Percentiles rank a stretch among this genome's conserved stretches.
phyloP scores from a whole-genome alignment of 2,797 vertebrate genomes.

The Notamacropus eugenii region DNA sequence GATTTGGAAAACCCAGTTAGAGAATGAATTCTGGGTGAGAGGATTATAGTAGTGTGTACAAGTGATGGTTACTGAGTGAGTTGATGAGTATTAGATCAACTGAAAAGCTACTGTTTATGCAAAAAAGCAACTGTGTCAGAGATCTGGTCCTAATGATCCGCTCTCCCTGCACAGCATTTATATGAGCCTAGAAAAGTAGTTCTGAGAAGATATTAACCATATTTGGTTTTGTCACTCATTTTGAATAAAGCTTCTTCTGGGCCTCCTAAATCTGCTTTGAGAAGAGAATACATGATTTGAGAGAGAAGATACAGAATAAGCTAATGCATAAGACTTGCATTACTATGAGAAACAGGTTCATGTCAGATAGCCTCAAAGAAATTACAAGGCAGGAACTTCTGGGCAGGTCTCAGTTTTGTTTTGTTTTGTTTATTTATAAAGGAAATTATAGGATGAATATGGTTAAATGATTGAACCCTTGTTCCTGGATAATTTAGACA shows the following conservation, averaged over 20 bases:
- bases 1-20: not conserved
- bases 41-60: not conserved
- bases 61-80: not conserved
- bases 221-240: not conserved
- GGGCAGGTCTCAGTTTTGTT: not conserved
- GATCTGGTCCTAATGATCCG: not conserved
- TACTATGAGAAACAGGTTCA: not conserved
- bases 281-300: not conserved
- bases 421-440: not conserved
- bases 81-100: not conserved
- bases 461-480: not conserved
- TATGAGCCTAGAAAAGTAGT: not conserved
- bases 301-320: not conserved
- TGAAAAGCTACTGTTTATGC: not conserved
- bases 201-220: not conserved
- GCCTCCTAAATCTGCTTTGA: not conserved
- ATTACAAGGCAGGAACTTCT: not conserved
- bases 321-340: not conserved
- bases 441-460: not conserved
- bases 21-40: not conserved
- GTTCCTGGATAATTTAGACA: conserved; percentile 1
- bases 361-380: not conserved
- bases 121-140: not conserved
- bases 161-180: not conserved
- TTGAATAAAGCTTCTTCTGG: not conserved